A percentile compares a stretch with the other conserved stretches of the same genome.
phyloP scores from a whole-genome alignment of 1,140 invertebrate species.

The Schmidtea mediterranea region DNA sequence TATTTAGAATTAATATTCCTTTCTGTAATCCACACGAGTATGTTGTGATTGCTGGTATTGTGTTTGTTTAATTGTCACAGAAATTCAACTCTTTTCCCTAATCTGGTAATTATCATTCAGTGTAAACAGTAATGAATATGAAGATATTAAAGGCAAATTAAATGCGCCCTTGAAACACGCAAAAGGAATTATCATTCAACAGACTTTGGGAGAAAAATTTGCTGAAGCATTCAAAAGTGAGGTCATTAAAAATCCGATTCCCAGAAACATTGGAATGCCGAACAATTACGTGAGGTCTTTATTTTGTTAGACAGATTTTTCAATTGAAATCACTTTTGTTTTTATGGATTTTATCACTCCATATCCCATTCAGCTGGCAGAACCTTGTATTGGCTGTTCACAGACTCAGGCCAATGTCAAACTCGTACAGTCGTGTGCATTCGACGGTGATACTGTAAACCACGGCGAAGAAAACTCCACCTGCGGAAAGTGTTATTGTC shows the following conservation, averaged over 20 bases:
- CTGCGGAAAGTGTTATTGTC: constrained; percentile 39
- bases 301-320: too few species aligned
- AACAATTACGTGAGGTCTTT: constrained; percentile 18
- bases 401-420: constrained; percentile 48
- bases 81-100: too few species aligned
- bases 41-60: too few species aligned
- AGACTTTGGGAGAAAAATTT: constrained; percentile 50
- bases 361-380: constrained; percentile 36
- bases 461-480: constrained; percentile 20
- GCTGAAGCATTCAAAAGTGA: constrained; percentile 50
- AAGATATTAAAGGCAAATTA: constrained; percentile 47
- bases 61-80: too few species aligned
- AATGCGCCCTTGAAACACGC: constrained; percentile 42
- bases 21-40: neutral
- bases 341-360: too few species aligned
- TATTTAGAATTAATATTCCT: neutral
- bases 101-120: too few species aligned
- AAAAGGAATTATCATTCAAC: constrained; percentile 46
- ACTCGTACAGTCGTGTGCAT: constrained; percentile 41
- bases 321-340: too few species aligned
- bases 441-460: constrained; percentile 17
- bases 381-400: constrained; percentile 63
- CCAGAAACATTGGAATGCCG: constrained; percentile 36
- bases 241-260: constrained; percentile 39
- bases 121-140: constrained; percentile 46